Percentiles rank a stretch among this genome's conserved stretches.
phyloP scores from a whole-genome alignment of 2,113 vertebrate genomes.

The Chiloscyllium plagiosum region DNA sequence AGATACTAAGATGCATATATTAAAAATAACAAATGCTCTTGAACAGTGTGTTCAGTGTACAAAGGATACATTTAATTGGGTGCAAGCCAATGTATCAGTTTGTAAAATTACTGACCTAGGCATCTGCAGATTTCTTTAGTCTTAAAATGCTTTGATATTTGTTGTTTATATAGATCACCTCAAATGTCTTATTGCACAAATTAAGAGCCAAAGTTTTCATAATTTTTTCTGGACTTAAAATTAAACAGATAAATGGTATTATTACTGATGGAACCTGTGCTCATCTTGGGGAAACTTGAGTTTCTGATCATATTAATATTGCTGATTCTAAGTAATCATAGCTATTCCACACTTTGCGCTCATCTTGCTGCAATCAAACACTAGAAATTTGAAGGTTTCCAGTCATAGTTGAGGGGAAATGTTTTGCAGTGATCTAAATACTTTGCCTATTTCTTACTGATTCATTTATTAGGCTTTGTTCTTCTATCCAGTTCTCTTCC shows the following conservation, averaged over 20 bases:
- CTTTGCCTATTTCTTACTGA: neutral
- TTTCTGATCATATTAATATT: neutral
- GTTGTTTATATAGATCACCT: neutral
- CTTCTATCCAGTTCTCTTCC: neutral
- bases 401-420: neutral
- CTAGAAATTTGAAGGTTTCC: neutral
- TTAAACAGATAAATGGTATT: neutral
- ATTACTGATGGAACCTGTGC: neutral
- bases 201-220: neutral
- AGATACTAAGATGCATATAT: neutral
- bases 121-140: neutral
- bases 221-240: neutral
- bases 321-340: neutral
- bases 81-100: neutral
- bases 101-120: neutral
- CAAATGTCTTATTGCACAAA: neutral
- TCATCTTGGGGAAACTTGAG: neutral
- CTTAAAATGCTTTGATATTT: neutral
- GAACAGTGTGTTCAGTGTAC: neutral
- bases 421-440: neutral
- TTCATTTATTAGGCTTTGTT: neutral
- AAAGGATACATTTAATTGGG: neutral
- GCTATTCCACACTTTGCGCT: neutral
- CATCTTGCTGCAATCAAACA: neutral
- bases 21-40: neutral